Evolutionary conservation across 2,113 vertebrate genomes (phyloP).

Genomic region (Mobula hypostoma): DNA sequence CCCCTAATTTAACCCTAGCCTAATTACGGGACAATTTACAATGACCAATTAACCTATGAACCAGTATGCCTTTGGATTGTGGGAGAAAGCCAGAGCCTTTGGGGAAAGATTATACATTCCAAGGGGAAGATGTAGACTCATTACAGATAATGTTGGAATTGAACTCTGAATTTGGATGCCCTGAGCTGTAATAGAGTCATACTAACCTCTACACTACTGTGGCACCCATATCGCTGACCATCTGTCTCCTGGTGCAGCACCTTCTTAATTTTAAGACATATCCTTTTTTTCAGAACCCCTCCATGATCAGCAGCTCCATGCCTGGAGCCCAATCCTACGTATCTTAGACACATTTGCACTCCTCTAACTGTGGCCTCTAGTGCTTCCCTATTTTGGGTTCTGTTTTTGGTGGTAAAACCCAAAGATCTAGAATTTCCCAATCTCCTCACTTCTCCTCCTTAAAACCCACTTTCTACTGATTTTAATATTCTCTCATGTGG

Average conservation of each 20-base stretch:
- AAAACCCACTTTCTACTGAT: neutral
- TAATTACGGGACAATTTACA: no score
- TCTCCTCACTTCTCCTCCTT: neutral
- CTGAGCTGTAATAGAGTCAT: no score
- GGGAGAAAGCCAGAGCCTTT: no score
- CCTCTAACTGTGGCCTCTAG: neutral
- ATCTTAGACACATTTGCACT: neutral
- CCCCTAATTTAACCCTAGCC: no score
- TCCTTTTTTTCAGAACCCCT: neutral
- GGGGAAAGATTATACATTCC: no score
- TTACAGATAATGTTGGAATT: no score
- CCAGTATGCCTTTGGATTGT: no score
- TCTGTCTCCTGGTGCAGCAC: neutral
- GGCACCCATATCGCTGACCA: neutral
- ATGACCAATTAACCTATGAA: no score
- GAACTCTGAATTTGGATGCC: no score
- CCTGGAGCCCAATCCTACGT: neutral
- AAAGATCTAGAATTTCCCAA: neutral
- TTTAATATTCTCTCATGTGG: neutral
- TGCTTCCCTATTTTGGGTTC: neutral
- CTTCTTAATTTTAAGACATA: neutral
- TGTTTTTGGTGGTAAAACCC: neutral
- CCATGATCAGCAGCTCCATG: neutral
- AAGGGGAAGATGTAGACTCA: no score
- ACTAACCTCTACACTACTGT: no score